Conservation (phyloP, 2,888 invertebrate genomes). For the Eupelmus urozonus region DNA sequence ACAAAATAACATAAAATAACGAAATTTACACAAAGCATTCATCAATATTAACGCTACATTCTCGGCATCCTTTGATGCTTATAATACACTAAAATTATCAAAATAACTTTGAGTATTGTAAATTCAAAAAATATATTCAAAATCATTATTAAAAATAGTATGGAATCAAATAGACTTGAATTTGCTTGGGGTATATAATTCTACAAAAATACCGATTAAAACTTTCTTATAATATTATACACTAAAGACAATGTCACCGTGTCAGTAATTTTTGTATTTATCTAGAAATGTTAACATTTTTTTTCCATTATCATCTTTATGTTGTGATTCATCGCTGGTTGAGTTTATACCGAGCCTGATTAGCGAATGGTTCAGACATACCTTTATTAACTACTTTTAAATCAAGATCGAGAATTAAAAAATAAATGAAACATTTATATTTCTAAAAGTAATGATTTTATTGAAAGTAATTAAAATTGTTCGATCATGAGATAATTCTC, state of each 20-base stretch:
- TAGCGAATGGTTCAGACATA: conserved; percentile 6
- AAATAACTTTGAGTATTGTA: too few species aligned
- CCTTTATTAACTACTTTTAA: conserved; percentile 14
- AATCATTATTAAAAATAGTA: too few species aligned
- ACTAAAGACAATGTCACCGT: conserved; percentile 8
- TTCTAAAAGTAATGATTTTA: background rate
- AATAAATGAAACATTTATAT: background rate
- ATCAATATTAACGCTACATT: too few species aligned
- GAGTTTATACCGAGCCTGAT: conserved; percentile 58
- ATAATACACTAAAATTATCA: too few species aligned
- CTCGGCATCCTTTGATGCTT: too few species aligned
- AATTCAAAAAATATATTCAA: too few species aligned
- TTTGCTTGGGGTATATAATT: too few species aligned
- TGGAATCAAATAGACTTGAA: too few species aligned
- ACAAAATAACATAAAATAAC: too few species aligned
- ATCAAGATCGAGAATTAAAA: conserved; percentile 42
- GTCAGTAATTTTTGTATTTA: conserved; percentile 25
- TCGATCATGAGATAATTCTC: conserved; percentile 15
- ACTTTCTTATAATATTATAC: too few species aligned
- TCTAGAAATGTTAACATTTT: conserved; percentile 10
- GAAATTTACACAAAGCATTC: too few species aligned
- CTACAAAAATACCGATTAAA: too few species aligned
- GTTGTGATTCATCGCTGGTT: conserved; percentile 51
- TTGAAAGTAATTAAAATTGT: background rate
- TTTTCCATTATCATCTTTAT: conserved; percentile 50